Evolutionary conservation across 2,888 invertebrate genomes (phyloP).

Genomic region (Tenthredo livida): DNA sequence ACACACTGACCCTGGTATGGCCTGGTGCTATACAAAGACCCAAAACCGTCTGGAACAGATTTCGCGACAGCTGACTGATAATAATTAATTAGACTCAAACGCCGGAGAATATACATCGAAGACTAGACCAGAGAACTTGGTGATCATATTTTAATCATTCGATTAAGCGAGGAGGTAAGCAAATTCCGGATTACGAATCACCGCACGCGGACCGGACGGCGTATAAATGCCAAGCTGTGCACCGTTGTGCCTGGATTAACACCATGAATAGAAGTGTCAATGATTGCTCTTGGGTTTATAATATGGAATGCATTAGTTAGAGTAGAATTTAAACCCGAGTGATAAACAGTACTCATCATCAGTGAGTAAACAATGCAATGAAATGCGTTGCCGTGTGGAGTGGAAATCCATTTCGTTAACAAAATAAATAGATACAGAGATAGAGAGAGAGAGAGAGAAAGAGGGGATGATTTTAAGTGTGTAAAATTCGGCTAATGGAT

Average conservation of each 20-base stretch:
- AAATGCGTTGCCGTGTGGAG: not conserved
- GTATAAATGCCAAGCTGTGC: not conserved
- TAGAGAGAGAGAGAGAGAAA: not conserved
- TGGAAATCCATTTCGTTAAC: not conserved
- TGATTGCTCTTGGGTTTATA: slow-evolving; percentile 14
- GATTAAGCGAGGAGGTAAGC: not conserved
- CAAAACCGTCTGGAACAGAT: not conserved
- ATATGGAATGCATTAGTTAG: slow-evolving; percentile 30
- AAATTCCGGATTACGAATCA: not conserved
- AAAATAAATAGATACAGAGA: not conserved
- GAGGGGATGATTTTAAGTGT: slow-evolving; percentile 2
- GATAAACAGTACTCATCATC: slow-evolving; percentile 13
- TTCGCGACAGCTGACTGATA: not conserved
- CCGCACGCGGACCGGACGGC: too few relatives aligned
- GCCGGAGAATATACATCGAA: not conserved
- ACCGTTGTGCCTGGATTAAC: not conserved
- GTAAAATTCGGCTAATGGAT: slow-evolving; percentile 20
- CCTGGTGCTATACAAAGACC: not conserved
- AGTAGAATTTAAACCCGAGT: slow-evolving; percentile 16
- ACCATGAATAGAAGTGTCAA: slow-evolving; percentile 11
- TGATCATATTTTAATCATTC: not conserved
- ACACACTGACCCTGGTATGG: not conserved
- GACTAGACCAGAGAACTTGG: not conserved
- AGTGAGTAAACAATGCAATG: not conserved
- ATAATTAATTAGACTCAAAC: slow-evolving; percentile 3